phyloP scores from a whole-genome alignment of 2,888 invertebrate species.

The Leptinotarsa peninsularis region DNA sequence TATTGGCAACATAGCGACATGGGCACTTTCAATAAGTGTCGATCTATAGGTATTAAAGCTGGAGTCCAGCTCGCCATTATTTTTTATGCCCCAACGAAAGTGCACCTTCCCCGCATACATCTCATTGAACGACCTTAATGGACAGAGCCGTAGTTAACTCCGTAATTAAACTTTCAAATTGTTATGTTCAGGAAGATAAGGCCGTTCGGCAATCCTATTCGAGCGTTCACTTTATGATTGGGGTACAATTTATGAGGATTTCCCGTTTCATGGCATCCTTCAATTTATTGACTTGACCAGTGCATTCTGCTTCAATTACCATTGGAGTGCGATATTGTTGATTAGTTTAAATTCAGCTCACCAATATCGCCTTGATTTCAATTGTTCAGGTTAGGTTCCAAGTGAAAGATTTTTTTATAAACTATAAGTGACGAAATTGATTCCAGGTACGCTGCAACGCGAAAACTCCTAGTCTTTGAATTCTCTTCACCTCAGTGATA shows the following conservation, averaged over 20 bases:
- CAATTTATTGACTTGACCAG: slow-evolving; percentile 49
- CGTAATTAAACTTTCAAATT: slow-evolving; percentile 64
- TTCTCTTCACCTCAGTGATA: background rate
- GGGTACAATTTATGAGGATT: slow-evolving; percentile 61
- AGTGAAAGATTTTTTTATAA: too few relatives aligned
- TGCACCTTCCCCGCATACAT: slow-evolving; percentile 44
- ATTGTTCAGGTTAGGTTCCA: background rate
- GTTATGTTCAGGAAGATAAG: slow-evolving; percentile 62
- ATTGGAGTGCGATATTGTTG: slow-evolving; percentile 48
- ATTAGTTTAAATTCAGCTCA: slow-evolving; percentile 40
- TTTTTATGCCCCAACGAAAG: slow-evolving; percentile 37
- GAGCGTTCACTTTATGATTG: slow-evolving; percentile 63
- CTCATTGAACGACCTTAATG: slow-evolving; percentile 62
- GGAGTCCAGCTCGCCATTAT: slow-evolving; percentile 35
- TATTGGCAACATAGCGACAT: slow-evolving; percentile 8
- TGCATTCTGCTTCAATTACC: slow-evolving; percentile 40
- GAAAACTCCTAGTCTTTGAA: slow-evolving; percentile 6
- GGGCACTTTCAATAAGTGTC: slow-evolving; percentile 14
- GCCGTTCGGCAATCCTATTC: slow-evolving; percentile 58
- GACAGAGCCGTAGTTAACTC: slow-evolving; percentile 62
- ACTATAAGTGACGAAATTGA: too few relatives aligned
- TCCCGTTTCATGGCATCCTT: slow-evolving; percentile 48
- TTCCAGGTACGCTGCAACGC: background rate
- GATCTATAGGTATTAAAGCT: slow-evolving; percentile 12
- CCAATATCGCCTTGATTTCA: slow-evolving; percentile 4